Evolutionary conservation across 2,888 invertebrate genomes (phyloP), one percentile per base, ranked within the genome.

Genomic region (Pollenia labialis): DNA sequence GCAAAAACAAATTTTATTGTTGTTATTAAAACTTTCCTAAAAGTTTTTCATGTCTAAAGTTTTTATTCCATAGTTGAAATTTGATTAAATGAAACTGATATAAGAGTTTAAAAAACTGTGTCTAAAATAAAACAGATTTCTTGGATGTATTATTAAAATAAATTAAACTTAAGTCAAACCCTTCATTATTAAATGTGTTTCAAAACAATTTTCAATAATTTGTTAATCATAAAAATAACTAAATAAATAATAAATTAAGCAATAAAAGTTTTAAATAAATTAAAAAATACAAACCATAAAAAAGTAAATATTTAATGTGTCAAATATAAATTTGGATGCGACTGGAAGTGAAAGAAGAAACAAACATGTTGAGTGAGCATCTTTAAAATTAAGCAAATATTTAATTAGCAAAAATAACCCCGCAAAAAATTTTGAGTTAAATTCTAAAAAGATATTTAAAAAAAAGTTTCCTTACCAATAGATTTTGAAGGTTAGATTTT

Each of bases 251-350:
- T 44, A 52, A 18, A 14, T 8, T 54, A 44, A 44, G 16, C 40
- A 40, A 52, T 69, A 52, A 69, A 69, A 44, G 18, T 71, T 11
- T 54, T n/a, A 71, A 58, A 56, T 72, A 72, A 48, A 56, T 48
- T 32, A n/a, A 48, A 60, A 58, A 40, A 11, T 58, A 14, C 23
- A 44, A 9, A 58, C 56, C 16, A 58, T 18, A 54, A 16, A 46
- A 4, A 56, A 56, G 42, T 9, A 16, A 62, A 62, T 58, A 58
- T 40, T 62, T 60, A 42, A 62, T 44, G 42, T 62, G 62, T 44
- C 62, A 42, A 32, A 7, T 14, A 40, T 40, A 7, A 58, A 40
- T 32, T 58, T 58, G 40, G 11, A 18, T 56, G n/a, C 16, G 58
- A 8, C 10, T 32, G 40, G 40, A 58, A 58, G 40, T 58, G 58